phyloP scores from a whole-genome alignment of 1,140 invertebrate species.

The Ostrea denselamellosa region DNA sequence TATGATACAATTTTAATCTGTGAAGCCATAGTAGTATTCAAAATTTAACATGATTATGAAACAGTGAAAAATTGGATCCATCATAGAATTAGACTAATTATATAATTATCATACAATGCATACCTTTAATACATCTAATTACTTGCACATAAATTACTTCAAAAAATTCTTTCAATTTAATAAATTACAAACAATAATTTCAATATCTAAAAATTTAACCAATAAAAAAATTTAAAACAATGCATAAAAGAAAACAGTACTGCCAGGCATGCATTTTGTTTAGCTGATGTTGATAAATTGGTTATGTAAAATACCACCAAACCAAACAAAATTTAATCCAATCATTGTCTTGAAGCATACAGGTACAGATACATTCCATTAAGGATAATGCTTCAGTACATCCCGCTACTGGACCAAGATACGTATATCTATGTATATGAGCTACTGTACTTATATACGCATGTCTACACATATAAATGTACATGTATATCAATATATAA shows the following conservation, averaged over 20 bases:
- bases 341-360: background rate
- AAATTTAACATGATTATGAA: background rate
- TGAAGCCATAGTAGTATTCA: background rate
- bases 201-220: background rate
- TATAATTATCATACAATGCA: constrained; percentile 4
- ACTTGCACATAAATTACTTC: background rate
- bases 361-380: background rate
- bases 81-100: constrained; percentile 7
- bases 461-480: too few relatives aligned
- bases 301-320: constrained; percentile 11
- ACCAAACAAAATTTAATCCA: background rate
- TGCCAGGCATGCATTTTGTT: constrained; percentile 1
- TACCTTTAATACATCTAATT: constrained; percentile 4
- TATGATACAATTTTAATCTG: background rate
- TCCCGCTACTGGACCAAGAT: background rate
- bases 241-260: constrained; percentile 1
- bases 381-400: background rate
- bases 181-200: background rate
- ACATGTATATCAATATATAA: too few relatives aligned
- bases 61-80: constrained; percentile 16
- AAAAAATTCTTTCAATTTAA: background rate
- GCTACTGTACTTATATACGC: background rate
- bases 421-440: background rate
- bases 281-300: constrained; percentile 3
- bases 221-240: constrained; percentile 33